Percentiles rank a stretch among this genome's conserved stretches.
Conservation (phyloP, 2,797 vertebrate genomes). For the Galago senegalensis region DNA sequence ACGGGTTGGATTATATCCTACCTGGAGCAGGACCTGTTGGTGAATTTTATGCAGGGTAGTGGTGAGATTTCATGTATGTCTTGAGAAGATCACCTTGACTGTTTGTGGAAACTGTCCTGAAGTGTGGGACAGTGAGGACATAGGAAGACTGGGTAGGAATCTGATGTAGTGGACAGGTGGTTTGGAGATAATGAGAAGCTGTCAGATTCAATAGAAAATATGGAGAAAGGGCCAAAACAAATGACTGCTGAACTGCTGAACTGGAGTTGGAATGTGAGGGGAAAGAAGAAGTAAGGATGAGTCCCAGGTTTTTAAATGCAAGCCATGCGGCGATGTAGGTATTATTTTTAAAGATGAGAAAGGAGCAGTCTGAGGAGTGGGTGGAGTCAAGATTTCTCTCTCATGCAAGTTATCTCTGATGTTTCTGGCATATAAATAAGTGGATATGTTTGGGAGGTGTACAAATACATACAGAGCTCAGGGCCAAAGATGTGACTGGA, state of each 20-base stretch:
- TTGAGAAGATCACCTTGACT: background rate
- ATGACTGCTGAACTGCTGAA: background rate
- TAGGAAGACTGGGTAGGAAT: background rate
- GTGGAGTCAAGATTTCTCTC: background rate
- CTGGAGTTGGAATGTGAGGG: background rate
- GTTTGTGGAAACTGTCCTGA: background rate
- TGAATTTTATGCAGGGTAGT: background rate
- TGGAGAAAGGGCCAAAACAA: background rate
- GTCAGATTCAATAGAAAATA: background rate
- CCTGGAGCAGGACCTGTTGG: background rate
- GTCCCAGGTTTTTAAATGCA: background rate
- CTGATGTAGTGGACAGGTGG: background rate
- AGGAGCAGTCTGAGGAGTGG: background rate
- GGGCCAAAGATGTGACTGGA: background rate
- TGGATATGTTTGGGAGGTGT: background rate
- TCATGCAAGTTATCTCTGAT: background rate
- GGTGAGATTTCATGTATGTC: background rate
- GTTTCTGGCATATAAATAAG: background rate
- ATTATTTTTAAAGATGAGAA: background rate
- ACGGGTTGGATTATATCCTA: background rate
- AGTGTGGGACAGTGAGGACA: background rate
- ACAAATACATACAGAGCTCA: background rate
- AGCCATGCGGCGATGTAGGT: background rate
- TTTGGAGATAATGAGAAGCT: background rate
- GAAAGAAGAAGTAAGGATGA: background rate